Percentiles rank a stretch among this genome's conserved stretches.
These are phyloP conservation scores for Lates calcarifer DNA, from an alignment of 2,113 vertebrate genomes.

Conservation along the genomic window DNA sequence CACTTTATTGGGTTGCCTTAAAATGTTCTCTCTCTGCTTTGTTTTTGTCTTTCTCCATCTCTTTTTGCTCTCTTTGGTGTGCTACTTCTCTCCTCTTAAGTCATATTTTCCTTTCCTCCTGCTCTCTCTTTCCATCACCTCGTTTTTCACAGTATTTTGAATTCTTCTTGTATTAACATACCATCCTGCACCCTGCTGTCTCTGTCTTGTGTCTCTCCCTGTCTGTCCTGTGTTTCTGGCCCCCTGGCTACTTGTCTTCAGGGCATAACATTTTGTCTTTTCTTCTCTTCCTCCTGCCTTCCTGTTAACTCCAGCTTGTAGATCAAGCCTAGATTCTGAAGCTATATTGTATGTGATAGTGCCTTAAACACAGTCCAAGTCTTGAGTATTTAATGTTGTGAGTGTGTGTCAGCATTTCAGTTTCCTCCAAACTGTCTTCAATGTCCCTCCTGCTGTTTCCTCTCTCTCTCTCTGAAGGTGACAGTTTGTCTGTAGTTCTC, in stretches of 20 bases:
- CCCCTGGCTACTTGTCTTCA: conserved; percentile 36
- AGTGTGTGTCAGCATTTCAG: conserved; percentile 35
- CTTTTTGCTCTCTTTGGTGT: conserved; percentile 15
- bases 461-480: conserved; percentile 38
- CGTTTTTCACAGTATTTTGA: conserved; percentile 44
- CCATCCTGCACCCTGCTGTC: conserved; percentile 42
- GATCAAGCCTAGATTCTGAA: conserved; percentile 37
- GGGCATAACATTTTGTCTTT: conserved; percentile 50
- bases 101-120: background rate
- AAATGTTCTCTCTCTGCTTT: conserved; percentile 50
- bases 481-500: conserved; percentile 45
- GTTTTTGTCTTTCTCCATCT: conserved; percentile 26
- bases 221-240: conserved; percentile 31
- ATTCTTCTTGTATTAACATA: conserved; percentile 40
- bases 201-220: conserved; percentile 40
- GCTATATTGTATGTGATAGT: conserved; percentile 32
- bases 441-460: conserved; percentile 41
- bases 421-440: conserved; percentile 38
- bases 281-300: conserved; percentile 30
- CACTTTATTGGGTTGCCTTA: conserved; percentile 82
- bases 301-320: conserved; percentile 41
- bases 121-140: conserved; percentile 16
- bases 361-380: conserved; percentile 36
- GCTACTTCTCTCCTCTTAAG: conserved; percentile 1
- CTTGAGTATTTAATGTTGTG: conserved; percentile 25